Evolutionary conservation across 2,797 vertebrate genomes (phyloP).

Genomic region (Poeciliopsis presidionis): DNA sequence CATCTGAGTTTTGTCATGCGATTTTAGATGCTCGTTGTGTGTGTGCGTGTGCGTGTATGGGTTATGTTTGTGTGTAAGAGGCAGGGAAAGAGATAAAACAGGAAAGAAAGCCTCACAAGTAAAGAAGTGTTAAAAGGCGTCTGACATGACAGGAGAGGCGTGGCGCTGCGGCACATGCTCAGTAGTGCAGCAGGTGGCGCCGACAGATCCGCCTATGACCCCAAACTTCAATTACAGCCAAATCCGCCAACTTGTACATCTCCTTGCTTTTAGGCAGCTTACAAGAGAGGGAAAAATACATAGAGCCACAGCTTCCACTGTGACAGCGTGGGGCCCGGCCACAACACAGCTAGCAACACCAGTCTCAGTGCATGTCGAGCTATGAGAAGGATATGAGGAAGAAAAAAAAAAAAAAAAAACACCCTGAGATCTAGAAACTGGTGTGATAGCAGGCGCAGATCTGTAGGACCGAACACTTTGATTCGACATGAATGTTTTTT

Average conservation of each 20-base stretch:
- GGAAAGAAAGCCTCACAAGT: not conserved
- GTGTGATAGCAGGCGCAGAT: not conserved
- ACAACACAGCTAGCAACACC: not conserved
- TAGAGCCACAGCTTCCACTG: not conserved
- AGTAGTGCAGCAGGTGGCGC: constrained; percentile 35
- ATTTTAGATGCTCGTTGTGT: not conserved
- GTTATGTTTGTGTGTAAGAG: constrained; percentile 5
- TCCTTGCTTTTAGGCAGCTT: not conserved
- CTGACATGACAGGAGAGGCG: constrained; percentile 47
- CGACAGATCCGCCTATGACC: constrained; percentile 34
- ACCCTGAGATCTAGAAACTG: constrained; percentile 7
- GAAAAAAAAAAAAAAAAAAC: not conserved
- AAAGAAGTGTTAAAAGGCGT: constrained; percentile 47
- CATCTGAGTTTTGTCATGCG: constrained; percentile 9
- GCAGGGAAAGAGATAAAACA: not conserved
- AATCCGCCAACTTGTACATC: constrained; percentile 5
- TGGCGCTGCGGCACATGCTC: constrained; percentile 31
- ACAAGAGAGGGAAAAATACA: not conserved
- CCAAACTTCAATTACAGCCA: constrained; percentile 16
- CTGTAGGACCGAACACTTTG: constrained; percentile 38
- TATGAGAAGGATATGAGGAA: constrained; percentile 17
- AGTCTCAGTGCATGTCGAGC: constrained; percentile 6
- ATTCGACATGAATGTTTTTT: constrained; percentile 46
- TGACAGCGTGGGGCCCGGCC: not conserved
- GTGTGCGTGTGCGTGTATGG: not conserved